Conservation (phyloP, 2,113 vertebrate genomes). For the Colius striatus region DNA sequence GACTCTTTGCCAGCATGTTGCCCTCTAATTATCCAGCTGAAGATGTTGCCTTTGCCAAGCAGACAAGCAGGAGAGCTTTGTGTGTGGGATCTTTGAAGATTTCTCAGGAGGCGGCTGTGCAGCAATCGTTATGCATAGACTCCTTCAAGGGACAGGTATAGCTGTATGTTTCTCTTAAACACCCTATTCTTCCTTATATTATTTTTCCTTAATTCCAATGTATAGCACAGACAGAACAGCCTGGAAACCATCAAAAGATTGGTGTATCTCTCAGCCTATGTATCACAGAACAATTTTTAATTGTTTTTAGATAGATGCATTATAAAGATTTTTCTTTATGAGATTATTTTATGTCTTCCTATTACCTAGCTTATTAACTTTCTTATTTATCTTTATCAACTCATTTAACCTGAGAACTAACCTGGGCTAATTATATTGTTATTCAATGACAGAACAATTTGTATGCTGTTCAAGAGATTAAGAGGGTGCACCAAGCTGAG, state of each 20-base stretch:
- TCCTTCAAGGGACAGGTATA: background rate
- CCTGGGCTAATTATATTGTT: background rate
- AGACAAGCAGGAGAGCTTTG: background rate
- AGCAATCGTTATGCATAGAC: fast-evolving
- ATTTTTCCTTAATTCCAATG: background rate
- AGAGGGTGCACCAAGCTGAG: background rate
- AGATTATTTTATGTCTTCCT: background rate
- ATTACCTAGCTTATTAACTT: background rate
- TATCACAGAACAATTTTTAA: background rate
- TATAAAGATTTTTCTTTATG: background rate
- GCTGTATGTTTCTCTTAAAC: background rate
- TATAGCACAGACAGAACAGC: background rate
- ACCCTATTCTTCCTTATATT: background rate
- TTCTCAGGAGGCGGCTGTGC: background rate
- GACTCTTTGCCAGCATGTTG: slow-evolving; percentile 40
- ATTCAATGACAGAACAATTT: background rate
- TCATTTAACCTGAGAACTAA: background rate
- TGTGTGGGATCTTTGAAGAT: background rate
- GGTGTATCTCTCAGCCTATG: background rate
- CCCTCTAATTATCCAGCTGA: slow-evolving; percentile 50
- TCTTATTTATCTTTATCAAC: background rate
- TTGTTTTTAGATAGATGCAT: background rate
- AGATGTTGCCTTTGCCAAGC: background rate
- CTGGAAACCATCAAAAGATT: background rate
- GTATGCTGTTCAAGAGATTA: background rate